Base-by-base conservation (phyloP, 2,113 vertebrate genomes). In the Erythrocercus mccallii region DNA sequence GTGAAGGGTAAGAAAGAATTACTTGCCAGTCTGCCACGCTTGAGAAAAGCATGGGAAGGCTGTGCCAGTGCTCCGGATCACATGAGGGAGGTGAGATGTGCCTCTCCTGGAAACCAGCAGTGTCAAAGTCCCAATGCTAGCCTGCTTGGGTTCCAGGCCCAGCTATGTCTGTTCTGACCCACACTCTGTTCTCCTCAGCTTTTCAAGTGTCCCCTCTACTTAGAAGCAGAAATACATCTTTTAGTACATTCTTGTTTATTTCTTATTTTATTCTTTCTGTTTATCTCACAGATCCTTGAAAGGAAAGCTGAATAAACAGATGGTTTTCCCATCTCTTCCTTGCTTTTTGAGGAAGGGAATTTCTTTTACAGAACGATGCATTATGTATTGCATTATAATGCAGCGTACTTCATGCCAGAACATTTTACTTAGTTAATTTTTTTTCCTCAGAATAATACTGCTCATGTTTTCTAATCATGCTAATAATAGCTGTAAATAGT, bases 31-130 rank as follows among this genome's bases (percentile, higher is more conserved):
- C 56, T 81, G 31, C 48, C 31, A 65, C 3, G 10, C 74, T 37
- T 71, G 44, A 82, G n/a, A 72, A 61, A 57, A 74, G 35, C 5
- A 9, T 81, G 40, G 16, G n/a, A 68, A 81, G 64, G 65, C 24
- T 9, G 19, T 33, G 44, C 42, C 48, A 1, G 0, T 64, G 54
- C n/a, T 65, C 9, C 37, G 38, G 21, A 61, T 10, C 1, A 2
- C 0, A 0, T 69, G 47, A 51, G 42, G 20, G 20, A 62, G 47
- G 15, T 45, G 42, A 84, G 56, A 33, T 6, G 3, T 17, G 11
- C 11, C 25, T 74, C 15, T 77, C 19, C 22, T 3, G 6, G 27
- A 40, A 37, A n/a, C 44, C 2, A 1, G 24, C 40, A 24, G 38
- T 68, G 47, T 44, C 1, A 1, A 51, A 82, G 35, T 13, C 15